Evolutionary conservation across 2,113 vertebrate species (phyloP).

Genomic region (Chamaea fasciata): DNA sequence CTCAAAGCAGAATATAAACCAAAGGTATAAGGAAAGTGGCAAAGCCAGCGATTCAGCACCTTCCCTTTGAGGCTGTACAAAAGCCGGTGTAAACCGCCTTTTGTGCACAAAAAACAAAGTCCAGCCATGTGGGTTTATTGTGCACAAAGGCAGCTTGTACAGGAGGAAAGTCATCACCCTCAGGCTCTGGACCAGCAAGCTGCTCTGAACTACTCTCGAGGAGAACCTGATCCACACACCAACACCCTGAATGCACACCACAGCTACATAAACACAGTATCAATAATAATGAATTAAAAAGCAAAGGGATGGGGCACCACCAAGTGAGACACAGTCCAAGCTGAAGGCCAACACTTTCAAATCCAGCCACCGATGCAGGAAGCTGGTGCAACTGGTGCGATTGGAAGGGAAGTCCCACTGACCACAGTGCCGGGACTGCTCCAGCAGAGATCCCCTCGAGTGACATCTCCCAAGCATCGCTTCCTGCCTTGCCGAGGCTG

Average conservation of each 20-base stretch:
- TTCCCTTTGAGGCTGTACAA: background rate
- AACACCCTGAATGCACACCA: background rate
- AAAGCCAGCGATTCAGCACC: background rate
- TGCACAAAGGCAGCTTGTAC: background rate
- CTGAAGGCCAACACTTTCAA: background rate
- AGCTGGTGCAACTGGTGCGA: background rate
- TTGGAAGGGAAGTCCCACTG: constrained; percentile 40
- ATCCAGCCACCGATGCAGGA: background rate
- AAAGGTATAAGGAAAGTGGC: background rate
- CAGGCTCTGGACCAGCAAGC: background rate
- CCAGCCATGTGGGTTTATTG: background rate
- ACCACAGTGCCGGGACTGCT: background rate
- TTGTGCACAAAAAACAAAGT: background rate
- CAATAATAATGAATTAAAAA: background rate
- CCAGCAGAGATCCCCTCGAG: constrained; percentile 2
- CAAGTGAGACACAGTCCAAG: background rate
- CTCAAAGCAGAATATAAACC: background rate
- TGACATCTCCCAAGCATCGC: background rate
- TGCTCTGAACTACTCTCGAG: background rate
- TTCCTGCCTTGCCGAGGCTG: background rate
- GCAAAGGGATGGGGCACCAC: background rate
- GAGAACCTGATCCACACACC: background rate
- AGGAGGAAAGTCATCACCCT: background rate
- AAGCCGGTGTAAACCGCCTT: fast-evolving
- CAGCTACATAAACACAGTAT: background rate